Base-by-base conservation (phyloP, 2,113 vertebrate genomes). In the Burhinus oedicnemus region DNA sequence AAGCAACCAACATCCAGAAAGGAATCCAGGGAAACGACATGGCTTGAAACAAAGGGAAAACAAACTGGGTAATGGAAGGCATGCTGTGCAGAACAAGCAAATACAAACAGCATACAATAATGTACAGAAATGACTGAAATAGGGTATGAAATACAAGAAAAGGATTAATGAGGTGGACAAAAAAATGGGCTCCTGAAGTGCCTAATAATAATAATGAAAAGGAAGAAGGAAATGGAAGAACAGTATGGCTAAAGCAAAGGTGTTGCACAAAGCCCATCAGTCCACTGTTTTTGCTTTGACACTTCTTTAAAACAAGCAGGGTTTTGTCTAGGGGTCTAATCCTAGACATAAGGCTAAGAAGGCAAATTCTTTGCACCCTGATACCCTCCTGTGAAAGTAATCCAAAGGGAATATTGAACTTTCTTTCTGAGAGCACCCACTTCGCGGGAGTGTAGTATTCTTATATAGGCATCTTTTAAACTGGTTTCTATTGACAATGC, bases 81-180 rank as follows among this genome's bases (percentile, higher is more conserved):
- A 80, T 77, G 69, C 80, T 94, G 81, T 61, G 94, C 44, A 62
- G 58, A 94, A 65, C 76, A 85, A 77, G 81, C 19, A 71, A 83
- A 90, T 86, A 55, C 25, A 80, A 82, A 38, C 34, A 75, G 30
- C 42, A 27, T 49, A 90, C 62, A 55, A 27, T 60, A 89, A 82
- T 80, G 45, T 65, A 89, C 34, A 66, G 70, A 84, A 94, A 77
- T 76, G 1, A 44, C 74, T 92, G 80, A 90, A 83, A 72, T 17
- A 72, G 9, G 10, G 27, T 90, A 78, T 90, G 81, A 95, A 96
- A 82, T 47, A 70, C 42, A 90, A 87, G 32, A 78, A 90, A 93
- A 79, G 23, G 55, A 66, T 89, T 95, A 93, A 94, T 62, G 84
- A 89, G 15, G 52, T 49, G 66, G 40, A 88, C 25, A 88, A 57